Conservation (phyloP, 2,888 invertebrate genomes). For the Drosophila phalerata region DNA sequence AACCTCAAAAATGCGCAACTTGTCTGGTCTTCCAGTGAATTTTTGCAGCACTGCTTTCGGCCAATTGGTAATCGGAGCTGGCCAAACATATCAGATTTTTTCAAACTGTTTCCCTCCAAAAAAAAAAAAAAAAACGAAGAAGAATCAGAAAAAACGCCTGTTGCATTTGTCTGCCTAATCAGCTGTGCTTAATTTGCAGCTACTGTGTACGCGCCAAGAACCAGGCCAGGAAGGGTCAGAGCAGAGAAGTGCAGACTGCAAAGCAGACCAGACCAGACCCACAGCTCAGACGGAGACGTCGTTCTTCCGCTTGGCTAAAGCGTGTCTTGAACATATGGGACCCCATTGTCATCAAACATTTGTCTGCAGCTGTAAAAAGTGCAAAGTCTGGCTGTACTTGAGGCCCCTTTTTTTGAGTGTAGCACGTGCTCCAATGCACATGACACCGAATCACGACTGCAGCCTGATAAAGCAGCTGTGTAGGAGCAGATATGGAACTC, state of each 20-base stretch:
- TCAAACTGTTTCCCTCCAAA: slow-evolving; percentile 28
- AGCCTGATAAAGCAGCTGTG: slow-evolving; percentile 8
- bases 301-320: slow-evolving; percentile 83
- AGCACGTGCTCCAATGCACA: slow-evolving; percentile 81
- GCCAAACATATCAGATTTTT: slow-evolving; percentile 66
- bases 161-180: slow-evolving; percentile 79
- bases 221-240: slow-evolving; percentile 8
- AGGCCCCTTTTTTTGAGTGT: slow-evolving; percentile 44
- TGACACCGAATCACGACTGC: slow-evolving; percentile 72
- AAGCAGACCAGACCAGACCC: not conserved
- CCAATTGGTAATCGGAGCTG: slow-evolving; percentile 59
- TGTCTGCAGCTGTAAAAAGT: slow-evolving; percentile 69
- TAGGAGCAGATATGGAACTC: slow-evolving; percentile 17
- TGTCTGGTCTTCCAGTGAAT: slow-evolving; percentile 74
- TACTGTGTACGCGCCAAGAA: slow-evolving; percentile 73
- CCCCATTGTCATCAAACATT: slow-evolving; percentile 18
- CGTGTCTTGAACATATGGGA: slow-evolving; percentile 78
- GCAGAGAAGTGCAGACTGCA: slow-evolving; percentile 3
- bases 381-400: slow-evolving; percentile 62
- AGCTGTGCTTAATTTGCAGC: slow-evolving; percentile 75
- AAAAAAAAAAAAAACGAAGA: not conserved
- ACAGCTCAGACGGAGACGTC: slow-evolving; percentile 18
- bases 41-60: slow-evolving; percentile 50
- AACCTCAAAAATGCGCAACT: slow-evolving; percentile 64
- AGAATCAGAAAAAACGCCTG: slow-evolving; percentile 54